Percentiles rank a stretch among this genome's conserved stretches.
phyloP scores from a whole-genome alignment of 2,888 invertebrate genomes.

The Prosopocoilus inquinatus region DNA sequence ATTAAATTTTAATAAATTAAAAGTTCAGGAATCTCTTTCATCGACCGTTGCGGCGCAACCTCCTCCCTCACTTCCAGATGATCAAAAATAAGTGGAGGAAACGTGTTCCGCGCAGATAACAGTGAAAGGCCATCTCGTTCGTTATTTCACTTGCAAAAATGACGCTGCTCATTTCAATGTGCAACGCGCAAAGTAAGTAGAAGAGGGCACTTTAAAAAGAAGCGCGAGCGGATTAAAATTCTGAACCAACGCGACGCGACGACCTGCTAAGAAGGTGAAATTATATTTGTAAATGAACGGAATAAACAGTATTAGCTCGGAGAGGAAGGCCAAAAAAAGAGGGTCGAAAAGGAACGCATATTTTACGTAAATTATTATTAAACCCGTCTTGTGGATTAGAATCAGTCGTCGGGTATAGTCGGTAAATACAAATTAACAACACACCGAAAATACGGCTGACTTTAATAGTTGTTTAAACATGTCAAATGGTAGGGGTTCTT shows the following conservation, averaged over 20 bases:
- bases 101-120: slow-evolving; percentile 42
- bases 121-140: slow-evolving; percentile 40
- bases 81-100: slow-evolving; percentile 39
- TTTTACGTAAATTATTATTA: too few species aligned
- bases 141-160: slow-evolving; percentile 46
- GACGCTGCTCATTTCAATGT: slow-evolving; percentile 35
- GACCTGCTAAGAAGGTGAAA: not conserved
- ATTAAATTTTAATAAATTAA: too few species aligned
- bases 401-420: too few species aligned
- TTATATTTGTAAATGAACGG: not conserved
- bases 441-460: too few species aligned
- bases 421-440: too few species aligned
- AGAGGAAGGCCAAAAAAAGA: too few species aligned
- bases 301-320: not conserved
- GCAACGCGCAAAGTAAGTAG: slow-evolving; percentile 33
- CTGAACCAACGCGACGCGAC: not conserved
- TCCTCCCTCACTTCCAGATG: slow-evolving; percentile 27
- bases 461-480: too few species aligned
- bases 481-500: too few species aligned
- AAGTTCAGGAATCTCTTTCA: too few species aligned
- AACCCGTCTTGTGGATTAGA: too few species aligned
- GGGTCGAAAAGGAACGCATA: too few species aligned
- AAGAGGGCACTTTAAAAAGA: not conserved
- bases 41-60: too few species aligned
- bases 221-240: slow-evolving; percentile 8